Percentiles rank a stretch among this genome's conserved stretches.
Evolutionary conservation across 2,797 vertebrate species (phyloP).

Genomic region (Aulostomus chinensis): DNA sequence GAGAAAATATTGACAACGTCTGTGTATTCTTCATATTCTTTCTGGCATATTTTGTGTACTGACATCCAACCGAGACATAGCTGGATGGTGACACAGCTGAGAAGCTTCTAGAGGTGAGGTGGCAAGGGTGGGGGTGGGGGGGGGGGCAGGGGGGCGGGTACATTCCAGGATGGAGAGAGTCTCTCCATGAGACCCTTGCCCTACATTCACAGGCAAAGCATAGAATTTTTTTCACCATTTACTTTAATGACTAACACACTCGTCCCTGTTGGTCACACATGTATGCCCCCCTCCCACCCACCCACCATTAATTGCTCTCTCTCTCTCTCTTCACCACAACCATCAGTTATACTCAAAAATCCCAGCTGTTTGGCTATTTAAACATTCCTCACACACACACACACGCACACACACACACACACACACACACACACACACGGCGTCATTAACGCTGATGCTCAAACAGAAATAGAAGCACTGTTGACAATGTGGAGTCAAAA

Average conservation of each 20-base stretch:
- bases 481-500: slow-evolving; percentile 54
- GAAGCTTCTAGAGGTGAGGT: slow-evolving; percentile 18
- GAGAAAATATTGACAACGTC: not conserved
- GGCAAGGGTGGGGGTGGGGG: slow-evolving; percentile 10
- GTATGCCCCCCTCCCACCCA: no score
- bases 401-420: slow-evolving; percentile 10
- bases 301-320: no score
- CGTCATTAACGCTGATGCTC: slow-evolving; percentile 39
- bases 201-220: slow-evolving; percentile 42
- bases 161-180: slow-evolving; percentile 47
- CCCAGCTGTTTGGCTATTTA: slow-evolving; percentile 63
- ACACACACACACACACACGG: slow-evolving; percentile 41
- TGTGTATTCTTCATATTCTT: not conserved
- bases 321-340: slow-evolving; percentile 48
- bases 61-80: not conserved
- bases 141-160: no score
- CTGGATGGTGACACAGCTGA: slow-evolving; percentile 14
- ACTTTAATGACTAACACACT: slow-evolving; percentile 65
- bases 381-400: slow-evolving; percentile 34
- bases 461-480: slow-evolving; percentile 52
- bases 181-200: slow-evolving; percentile 30
- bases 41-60: slow-evolving; percentile 1
- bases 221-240: slow-evolving; percentile 22
- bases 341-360: slow-evolving; percentile 33
- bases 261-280: slow-evolving; percentile 20